Base-by-base conservation (phyloP, 2,888 invertebrate genomes). In the Caenorhabditis sp. region DNA sequence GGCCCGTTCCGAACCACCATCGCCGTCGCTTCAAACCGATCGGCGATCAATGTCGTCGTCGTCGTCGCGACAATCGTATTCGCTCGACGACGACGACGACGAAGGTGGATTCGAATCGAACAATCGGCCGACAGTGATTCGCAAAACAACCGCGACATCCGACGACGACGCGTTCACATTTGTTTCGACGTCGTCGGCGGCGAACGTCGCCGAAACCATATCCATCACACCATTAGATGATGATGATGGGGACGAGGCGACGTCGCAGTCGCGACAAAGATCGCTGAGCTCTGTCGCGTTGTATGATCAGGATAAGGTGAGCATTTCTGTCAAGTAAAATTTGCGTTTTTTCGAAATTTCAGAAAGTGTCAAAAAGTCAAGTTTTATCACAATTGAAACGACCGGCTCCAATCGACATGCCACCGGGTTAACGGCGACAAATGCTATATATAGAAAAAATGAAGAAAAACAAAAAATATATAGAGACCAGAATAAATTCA, bases 141-240 rank as follows among this genome's bases (percentile, higher is more conserved):
- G 79, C 14, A 63, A 79, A n/a, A 67, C 62, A 17, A n/a, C n/a
- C n/a, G n/a, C n/a, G n/a, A 67, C 70, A 1, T 76, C 79, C 27
- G 76, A 81, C 31, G 75, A 76, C 58, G 76, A 69, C 21, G 75
- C 78, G 1, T 75, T 80, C 59, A 81, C 81, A 0, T 77, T 81
- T 21, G 74, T 77, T 19, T 79, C n/a, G n/a, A n/a, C n/a, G n/a
- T n/a, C n/a, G n/a, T n/a, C n/a, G n/a, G n/a, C 83, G 12, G 31
- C 83, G 10, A 72, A 74, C 36, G 80, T 78, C 24, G 69, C 76
- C 49, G 79, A 76, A 23, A 79, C 80, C 1, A 80, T 83, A 23
- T 81, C 81, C 0, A 83, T 83, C 19, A 83, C 83, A n/a, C 83
- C 83, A 14, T 58, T 78, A 24, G 81, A 81, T 60, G 61, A n/a